A percentile compares a stretch with the other conserved stretches of the same genome.
phyloP scores from a whole-genome alignment of 2,797 vertebrate genomes.

The Microtus californicus region DNA sequence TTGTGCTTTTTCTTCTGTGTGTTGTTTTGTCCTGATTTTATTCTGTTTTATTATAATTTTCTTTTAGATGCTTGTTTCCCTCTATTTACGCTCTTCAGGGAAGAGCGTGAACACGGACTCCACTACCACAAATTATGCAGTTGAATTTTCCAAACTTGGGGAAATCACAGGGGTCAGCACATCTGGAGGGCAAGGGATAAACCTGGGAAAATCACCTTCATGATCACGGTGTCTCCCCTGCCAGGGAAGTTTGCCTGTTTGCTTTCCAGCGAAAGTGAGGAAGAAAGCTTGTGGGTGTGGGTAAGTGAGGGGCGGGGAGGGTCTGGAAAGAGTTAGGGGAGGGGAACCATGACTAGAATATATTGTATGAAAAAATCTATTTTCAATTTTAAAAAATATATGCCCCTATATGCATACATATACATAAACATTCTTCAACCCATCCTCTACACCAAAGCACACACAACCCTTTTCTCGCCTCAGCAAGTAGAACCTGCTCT shows the following conservation, averaged over 20 bases:
- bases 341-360: not conserved
- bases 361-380: no score
- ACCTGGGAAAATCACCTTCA: not conserved
- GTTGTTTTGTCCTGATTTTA: not conserved
- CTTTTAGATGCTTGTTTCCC: not conserved
- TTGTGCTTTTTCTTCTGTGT: not conserved
- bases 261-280: not conserved
- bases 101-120: not conserved
- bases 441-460: not conserved
- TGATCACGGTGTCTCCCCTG: not conserved
- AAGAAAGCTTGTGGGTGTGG: no score
- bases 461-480: not conserved
- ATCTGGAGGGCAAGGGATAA: not conserved
- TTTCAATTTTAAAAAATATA: not conserved
- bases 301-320: not conserved
- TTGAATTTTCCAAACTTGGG: not conserved
- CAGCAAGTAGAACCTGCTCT: not conserved
- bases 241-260: not conserved
- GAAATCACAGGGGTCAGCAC: not conserved
- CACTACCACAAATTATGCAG: not conserved
- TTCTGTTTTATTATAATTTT: not conserved
- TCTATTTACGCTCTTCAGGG: not conserved
- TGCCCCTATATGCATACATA: not conserved
- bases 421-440: not conserved
- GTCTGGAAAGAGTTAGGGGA: not conserved